Conservation (phyloP, 2,888 invertebrate species). For the Protula sp. region DNA sequence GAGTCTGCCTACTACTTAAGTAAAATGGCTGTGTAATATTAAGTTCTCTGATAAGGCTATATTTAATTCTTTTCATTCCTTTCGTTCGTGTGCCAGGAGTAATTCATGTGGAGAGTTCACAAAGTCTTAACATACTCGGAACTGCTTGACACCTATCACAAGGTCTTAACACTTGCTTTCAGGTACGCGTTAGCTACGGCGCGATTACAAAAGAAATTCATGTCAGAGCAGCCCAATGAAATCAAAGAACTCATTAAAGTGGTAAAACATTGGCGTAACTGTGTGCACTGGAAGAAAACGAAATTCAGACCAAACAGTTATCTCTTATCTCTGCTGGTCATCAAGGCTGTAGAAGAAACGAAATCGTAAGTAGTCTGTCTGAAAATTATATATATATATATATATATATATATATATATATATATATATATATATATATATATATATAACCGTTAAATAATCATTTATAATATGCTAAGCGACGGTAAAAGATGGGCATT, state of each 20-base stretch:
- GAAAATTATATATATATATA: too few species aligned
- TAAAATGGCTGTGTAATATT: too few species aligned
- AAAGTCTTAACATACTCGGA: too few species aligned
- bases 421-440: background rate
- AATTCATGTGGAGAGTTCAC: too few species aligned
- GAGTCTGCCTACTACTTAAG: too few species aligned
- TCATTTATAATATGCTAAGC: too few species aligned
- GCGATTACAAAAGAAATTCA: conserved; percentile 20
- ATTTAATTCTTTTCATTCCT: too few species aligned
- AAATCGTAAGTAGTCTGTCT: conserved; percentile 19
- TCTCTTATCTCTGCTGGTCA: conserved; percentile 25
- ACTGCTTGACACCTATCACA: too few species aligned
- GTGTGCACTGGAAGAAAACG: conserved; percentile 22
- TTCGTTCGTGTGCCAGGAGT: too few species aligned
- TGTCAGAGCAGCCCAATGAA: conserved; percentile 23
- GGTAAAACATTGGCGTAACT: conserved; percentile 28
- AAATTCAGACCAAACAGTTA: conserved; percentile 23
- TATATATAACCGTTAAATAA: background rate
- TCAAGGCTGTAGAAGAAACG: conserved; percentile 23
- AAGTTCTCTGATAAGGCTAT: too few species aligned
- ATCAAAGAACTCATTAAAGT: conserved; percentile 29
- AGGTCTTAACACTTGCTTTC: too few species aligned
- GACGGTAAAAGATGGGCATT: too few species aligned
- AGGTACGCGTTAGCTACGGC: conserved; percentile 17
- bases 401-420: background rate